Evolutionary conservation across 2,888 invertebrate genomes (phyloP), one percentile per base, ranked within the genome.

Genomic region (Brachylomia viminalis): DNA sequence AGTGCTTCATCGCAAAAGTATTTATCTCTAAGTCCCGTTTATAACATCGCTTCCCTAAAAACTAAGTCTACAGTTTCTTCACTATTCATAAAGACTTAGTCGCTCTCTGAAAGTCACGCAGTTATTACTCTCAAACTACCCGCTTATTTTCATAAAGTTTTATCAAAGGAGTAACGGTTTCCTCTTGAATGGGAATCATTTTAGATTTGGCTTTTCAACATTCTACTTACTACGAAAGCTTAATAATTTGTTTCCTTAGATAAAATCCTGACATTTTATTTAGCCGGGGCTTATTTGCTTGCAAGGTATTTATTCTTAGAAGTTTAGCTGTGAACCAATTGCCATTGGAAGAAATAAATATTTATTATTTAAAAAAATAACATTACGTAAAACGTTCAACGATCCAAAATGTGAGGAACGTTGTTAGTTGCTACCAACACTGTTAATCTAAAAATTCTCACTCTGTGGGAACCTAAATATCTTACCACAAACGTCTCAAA

Each of bases 401-500:
- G n/a, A 61, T 71, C 54, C 13, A 58, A 45, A 82, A 77, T 33
- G 15, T 65, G 59, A 77, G 49, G 13, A 58, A 45, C 38, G 33
- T 71, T 38, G 38, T 38, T 38, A 38, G 38, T 38, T 38, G 38
- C 7, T 70, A 78, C 58, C 38, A 64, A 77, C 49, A 71, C 62
- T 20, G 66, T 72, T 68, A 72, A 85, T 85, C 38, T 77, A 74
- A 79, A 84, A 71, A 82, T 33, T 75, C 64, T 56, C 49, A 38
- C 15, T 27, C 54, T 59, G 78, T 82, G 87, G 79, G 82, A 82
- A 82, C 56, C 73, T 75, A 79, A 80, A 79, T 80, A 75, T 78
- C 79, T 79, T 70, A 75, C 82, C 77, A 77, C 82, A 68, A 75
- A 68, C 47, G 75, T 75, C 74, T 72, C 38, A 75, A 87, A 77